A percentile compares a stretch with the other conserved stretches of the same genome.
phyloP scores from a whole-genome alignment of 2,888 invertebrate species.

The Cephus sareptanus region DNA sequence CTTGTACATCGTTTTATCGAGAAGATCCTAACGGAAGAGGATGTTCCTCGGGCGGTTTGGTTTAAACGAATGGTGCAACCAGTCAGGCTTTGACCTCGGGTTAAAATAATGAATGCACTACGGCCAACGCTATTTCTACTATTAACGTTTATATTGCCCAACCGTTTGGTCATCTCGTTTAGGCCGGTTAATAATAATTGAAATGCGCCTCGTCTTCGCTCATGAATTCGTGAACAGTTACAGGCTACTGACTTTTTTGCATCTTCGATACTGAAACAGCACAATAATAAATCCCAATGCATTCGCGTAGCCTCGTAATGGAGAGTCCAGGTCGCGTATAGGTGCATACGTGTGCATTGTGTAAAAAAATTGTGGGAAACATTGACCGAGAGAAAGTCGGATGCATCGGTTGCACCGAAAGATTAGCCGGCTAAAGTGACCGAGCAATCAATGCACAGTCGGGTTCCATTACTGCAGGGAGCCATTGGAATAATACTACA shows the following conservation, averaged over 20 bases:
- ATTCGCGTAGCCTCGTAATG: not conserved
- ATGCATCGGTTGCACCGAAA: slow-evolving; percentile 48
- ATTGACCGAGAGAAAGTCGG: slow-evolving; percentile 43
- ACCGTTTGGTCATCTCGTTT: not conserved
- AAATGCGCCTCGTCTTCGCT: not conserved
- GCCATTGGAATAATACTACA: slow-evolving; percentile 11
- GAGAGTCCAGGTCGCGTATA: not conserved
- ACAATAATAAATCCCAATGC: not conserved
- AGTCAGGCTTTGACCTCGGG: not conserved
- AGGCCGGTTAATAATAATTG: not conserved
- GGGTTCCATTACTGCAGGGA: slow-evolving; percentile 11
- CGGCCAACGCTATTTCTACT: not conserved
- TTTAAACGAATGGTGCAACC: not conserved
- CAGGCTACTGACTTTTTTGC: not conserved
- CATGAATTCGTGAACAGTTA: not conserved
- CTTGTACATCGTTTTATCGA: not conserved
- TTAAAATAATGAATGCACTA: not conserved
- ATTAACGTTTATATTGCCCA: not conserved
- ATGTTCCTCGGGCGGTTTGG: not conserved
- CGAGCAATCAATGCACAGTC: slow-evolving; percentile 23
- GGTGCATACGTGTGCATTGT: not conserved
- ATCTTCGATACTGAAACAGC: not conserved
- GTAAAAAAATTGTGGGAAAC: slow-evolving; percentile 22
- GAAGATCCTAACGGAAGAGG: not conserved
- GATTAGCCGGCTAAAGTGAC: slow-evolving; percentile 44